Conservation (phyloP, 2,113 vertebrate genomes). For the Stegostoma tigrinum region DNA sequence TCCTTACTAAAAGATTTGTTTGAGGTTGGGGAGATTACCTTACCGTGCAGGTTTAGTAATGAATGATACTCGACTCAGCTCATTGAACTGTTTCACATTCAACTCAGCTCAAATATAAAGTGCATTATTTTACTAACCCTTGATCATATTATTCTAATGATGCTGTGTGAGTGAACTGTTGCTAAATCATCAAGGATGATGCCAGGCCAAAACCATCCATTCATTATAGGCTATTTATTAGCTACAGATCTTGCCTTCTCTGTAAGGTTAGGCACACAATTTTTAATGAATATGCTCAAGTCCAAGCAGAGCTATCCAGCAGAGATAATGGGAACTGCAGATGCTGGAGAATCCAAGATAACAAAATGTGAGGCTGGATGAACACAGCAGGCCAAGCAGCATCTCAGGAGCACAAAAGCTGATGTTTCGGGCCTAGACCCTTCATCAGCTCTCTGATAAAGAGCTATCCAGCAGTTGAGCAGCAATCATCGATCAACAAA, state of each 20-base stretch:
- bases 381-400: no score
- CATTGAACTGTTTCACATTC: neutral
- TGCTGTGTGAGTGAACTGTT: neutral
- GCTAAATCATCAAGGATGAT: neutral
- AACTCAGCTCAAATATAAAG: neutral
- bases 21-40: neutral
- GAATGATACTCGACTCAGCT: neutral
- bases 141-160: neutral
- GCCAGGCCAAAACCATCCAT: neutral
- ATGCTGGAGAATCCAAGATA: no score
- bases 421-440: no score
- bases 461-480: neutral
- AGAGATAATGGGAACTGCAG: no score
- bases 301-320: neutral
- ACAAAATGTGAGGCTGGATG: no score
- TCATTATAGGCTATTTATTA: neutral
- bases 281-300: neutral
- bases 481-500: neutral
- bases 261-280: neutral
- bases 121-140: neutral
- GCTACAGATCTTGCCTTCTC: neutral
- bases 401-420: no score
- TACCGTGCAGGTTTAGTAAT: neutral
- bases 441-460: no score
- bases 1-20: neutral